Percentiles rank a stretch among this genome's conserved stretches.
These are phyloP conservation scores for Leptinotarsa lineolata DNA, from an alignment of 1,140 invertebrate species.

Conservation along the genomic window DNA sequence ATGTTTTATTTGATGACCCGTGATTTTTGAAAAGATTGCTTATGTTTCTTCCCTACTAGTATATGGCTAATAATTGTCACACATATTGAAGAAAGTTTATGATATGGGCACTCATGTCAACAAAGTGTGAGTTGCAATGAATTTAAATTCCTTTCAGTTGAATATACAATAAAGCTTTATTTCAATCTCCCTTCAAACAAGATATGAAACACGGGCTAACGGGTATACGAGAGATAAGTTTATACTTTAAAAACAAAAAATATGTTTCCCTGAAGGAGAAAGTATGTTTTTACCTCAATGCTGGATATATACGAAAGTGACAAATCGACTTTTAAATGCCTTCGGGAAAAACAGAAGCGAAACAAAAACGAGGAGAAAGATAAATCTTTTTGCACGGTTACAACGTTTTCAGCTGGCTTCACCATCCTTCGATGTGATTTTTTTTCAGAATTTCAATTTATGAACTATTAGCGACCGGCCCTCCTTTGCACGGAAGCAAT, in stretches of 20 bases:
- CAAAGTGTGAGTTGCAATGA: too few species aligned
- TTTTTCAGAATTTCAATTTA: too few species aligned
- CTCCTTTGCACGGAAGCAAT: too few species aligned
- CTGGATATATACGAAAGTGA: constrained; percentile 17
- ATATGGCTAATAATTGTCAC: too few species aligned
- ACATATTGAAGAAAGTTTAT: too few species aligned
- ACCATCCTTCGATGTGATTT: too few species aligned
- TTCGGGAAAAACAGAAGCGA: constrained; percentile 8
- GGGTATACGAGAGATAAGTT: neutral
- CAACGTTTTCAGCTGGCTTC: constrained; percentile 4
- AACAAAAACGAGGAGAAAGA: constrained; percentile 18
- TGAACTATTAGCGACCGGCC: too few species aligned
- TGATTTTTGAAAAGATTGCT: neutral
- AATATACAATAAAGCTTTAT: too few species aligned
- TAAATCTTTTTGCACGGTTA: constrained; percentile 16
- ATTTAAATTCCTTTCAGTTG: too few species aligned
- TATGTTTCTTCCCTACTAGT: too few species aligned
- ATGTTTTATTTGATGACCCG: neutral
- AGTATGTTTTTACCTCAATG: constrained; percentile 8
- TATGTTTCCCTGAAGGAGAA: constrained; percentile 7
- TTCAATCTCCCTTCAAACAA: too few species aligned
- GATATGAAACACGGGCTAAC: neutral
- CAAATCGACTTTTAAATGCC: constrained; percentile 26
- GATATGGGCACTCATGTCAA: too few species aligned
- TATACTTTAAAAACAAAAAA: constrained; percentile 1